Conservation (phyloP, 2,797 vertebrate species). For the Fratercula arctica region DNA sequence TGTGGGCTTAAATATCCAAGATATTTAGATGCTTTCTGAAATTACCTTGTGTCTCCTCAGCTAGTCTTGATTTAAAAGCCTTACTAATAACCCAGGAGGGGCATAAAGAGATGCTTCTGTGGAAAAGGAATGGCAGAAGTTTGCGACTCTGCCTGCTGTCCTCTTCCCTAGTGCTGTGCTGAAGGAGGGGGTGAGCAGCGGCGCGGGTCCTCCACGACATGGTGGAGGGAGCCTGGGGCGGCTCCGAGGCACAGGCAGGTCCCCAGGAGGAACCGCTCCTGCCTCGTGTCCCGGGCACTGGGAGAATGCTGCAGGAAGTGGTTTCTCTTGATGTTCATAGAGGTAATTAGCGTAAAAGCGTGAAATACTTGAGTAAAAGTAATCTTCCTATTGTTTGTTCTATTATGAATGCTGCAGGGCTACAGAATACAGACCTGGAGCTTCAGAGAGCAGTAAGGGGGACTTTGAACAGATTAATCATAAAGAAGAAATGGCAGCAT, state of each 20-base stretch:
- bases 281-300: not conserved
- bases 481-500: not conserved
- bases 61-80: not conserved
- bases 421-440: not conserved
- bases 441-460: not conserved
- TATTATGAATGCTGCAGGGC: not conserved
- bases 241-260: not conserved
- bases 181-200: not conserved
- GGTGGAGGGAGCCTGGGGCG: not conserved
- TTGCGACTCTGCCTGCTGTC: not conserved
- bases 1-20: not conserved
- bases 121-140: not conserved
- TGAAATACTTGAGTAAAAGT: not conserved
- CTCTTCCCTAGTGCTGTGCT: not conserved
- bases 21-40: not conserved
- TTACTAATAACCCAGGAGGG: not conserved
- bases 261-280: not conserved
- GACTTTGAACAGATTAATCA: not conserved
- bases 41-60: not conserved
- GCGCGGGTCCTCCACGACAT: rapidly evolving
- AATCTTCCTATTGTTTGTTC: not conserved
- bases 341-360: not conserved
- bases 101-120: not conserved
- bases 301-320: not conserved
- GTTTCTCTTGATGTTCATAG: not conserved